These are phyloP conservation scores for Sebastes trivittatus DNA, from an alignment of 2,797 vertebrate species.

Conservation along the genomic window DNA sequence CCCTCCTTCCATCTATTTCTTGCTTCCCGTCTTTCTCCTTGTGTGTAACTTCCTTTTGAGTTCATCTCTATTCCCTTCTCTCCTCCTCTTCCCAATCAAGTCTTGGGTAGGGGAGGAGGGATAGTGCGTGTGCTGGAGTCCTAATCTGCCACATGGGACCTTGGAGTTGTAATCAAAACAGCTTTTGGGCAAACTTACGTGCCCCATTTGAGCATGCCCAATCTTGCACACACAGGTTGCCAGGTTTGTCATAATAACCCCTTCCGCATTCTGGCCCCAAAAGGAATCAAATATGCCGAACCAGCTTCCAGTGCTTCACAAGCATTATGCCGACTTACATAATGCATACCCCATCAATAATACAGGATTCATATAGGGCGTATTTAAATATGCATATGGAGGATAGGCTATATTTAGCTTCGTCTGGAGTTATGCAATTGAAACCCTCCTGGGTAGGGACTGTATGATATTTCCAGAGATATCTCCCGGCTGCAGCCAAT, in stretches of 20 bases:
- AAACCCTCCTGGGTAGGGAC: slow-evolving; percentile 46
- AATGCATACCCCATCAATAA: slow-evolving; percentile 75
- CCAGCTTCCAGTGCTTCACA: slow-evolving; percentile 34
- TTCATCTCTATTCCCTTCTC: slow-evolving; percentile 4
- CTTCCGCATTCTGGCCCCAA: background rate
- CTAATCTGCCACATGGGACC: slow-evolving; percentile 71
- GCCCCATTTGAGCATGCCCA: slow-evolving; percentile 53
- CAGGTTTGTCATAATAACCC: slow-evolving; percentile 19
- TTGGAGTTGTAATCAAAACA: slow-evolving; percentile 66
- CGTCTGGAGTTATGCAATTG: slow-evolving; percentile 71
- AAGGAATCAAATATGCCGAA: slow-evolving; percentile 30
- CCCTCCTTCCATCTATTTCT: background rate
- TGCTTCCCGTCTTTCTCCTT: background rate
- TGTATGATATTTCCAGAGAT: slow-evolving; percentile 56
- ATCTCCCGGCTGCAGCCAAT: slow-evolving; percentile 37
- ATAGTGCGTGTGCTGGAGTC: slow-evolving; percentile 58
- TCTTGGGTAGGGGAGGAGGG: slow-evolving; percentile 44
- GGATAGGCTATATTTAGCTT: slow-evolving; percentile 74
- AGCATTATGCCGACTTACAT: slow-evolving; percentile 52
- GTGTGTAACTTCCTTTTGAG: slow-evolving; percentile 28
- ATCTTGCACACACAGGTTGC: slow-evolving; percentile 17
- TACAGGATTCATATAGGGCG: slow-evolving; percentile 70
- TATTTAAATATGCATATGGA: slow-evolving; percentile 78
- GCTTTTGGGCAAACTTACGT: slow-evolving; percentile 59
- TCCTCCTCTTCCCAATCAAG: slow-evolving; percentile 44